Base-by-base conservation (phyloP, 2,113 vertebrate genomes). In the Percina caprodes region DNA sequence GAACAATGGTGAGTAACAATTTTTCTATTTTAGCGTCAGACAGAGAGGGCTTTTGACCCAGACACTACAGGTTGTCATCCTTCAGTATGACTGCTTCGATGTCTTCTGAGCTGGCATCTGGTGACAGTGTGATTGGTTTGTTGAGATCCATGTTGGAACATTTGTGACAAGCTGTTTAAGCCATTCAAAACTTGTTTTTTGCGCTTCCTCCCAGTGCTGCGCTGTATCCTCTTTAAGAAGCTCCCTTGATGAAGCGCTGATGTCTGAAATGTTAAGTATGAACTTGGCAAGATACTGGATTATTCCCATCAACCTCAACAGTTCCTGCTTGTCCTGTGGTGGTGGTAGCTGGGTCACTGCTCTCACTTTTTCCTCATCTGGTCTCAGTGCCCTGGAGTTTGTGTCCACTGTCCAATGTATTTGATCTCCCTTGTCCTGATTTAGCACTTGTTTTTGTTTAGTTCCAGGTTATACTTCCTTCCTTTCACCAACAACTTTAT, bases 311-410 rank as follows among this genome's bases (percentile, higher is more conserved):
- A 79, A 79, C 48, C 42, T 23, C 42, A 33, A 11, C 12, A 65
- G 24, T 26, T 11, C 55, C 30, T 35, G 18, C 56, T 23, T 79
- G 23, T 78, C 30, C 3, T 46, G 11, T 16, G 63, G 51, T 4
- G 5, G 14, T 19, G 19, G 23, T 9, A 68, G n/a, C 26, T 68
- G 48, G 3, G 6, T 39, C 15, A 69, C 18, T 21, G 33, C 73
- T 69, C 45, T 49, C 30, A 69, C 24, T 11, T 80, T 87, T 21
- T 69, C 63, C 10, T 78, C 45, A 54, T 82, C 26, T 0, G 21
- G 79, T 14, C 19, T 70, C 33, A 71, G 59, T n/a, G 63, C 52
- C 26, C 13, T 18, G 4, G 19, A 85, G 23, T 33, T 4, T 26
- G 7, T 81, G 55, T 14, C 69, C 19, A 3, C 19, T 74, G 26